Base-by-base conservation (phyloP, 2,797 vertebrate genomes). In the Pangasius djambal region DNA sequence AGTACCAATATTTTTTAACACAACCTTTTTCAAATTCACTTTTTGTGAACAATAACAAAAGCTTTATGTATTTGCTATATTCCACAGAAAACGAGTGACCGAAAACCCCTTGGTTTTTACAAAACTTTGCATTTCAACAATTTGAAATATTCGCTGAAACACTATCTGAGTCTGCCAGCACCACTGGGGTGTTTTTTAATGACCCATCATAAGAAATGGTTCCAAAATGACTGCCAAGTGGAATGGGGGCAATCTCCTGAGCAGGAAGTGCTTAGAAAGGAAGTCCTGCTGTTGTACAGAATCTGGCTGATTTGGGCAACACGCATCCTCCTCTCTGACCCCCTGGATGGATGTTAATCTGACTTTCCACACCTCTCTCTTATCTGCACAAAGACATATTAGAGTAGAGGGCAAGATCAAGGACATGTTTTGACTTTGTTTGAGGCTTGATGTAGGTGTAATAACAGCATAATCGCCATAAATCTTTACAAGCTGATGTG, bases 191-290 rank as follows among this genome's bases (percentile, higher is more conserved):
- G 52, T 72, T 87, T 82, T 87, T 89, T 65, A 90, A 91, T 67
- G 65, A 70, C 10, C 50, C 44, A 85, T 89, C 86, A 89, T 86
- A 87, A 85, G 82, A 85, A 85, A 89, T 57, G 50, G 75, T 82
- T 89, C 81, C 84, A 89, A 86, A 70, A 44, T 44, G 70, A 86
- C 85, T 92, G 90, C 89, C 87, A 91, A 91, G 74, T 83, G 63
- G 77, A 91, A 88, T 74, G 72, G 70, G 70, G 79, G 83, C 78
- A 78, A 86, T 31, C 57, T 86, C 59, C 82, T 91, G 78, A 81
- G 82, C 90, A 92, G 91, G 91, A 92, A 92, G 79, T 85, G 85
- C 79, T 86, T 65, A 85, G 79, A 88, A 74, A 92, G 88, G 90
- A 89, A 83, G 89, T 89, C 92, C 87, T 88, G 88, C 90, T 89